These are phyloP conservation scores for Harpagifer antarcticus DNA, from an alignment of 2,797 vertebrate genomes.

Conservation along the genomic window DNA sequence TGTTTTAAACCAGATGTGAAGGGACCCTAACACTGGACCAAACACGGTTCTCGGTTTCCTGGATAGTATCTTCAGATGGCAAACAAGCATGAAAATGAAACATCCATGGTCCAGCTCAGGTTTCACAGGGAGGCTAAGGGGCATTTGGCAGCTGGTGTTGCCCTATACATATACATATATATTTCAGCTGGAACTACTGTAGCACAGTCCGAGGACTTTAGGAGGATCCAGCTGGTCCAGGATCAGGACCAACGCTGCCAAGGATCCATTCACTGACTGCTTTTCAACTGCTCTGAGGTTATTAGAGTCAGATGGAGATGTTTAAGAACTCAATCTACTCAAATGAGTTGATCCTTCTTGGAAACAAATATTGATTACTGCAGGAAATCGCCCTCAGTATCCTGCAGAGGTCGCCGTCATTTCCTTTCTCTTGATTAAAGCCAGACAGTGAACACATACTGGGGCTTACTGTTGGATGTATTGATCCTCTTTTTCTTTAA, in stretches of 20 bases:
- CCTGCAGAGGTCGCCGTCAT: conserved; percentile 1
- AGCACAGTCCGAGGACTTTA: too few species aligned
- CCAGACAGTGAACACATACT: conserved; percentile 14
- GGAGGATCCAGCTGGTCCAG: too few species aligned
- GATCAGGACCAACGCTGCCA: not conserved
- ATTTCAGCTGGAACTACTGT: too few species aligned
- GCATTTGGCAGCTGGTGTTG: too few species aligned
- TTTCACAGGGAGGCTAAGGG: too few species aligned
- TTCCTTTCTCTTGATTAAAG: conserved; percentile 22
- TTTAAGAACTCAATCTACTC: not conserved
- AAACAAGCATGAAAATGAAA: too few species aligned
- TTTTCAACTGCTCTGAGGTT: not conserved
- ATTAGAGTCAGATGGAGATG: conserved; percentile 3
- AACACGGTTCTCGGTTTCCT: too few species aligned
- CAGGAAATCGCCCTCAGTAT: conserved; percentile 23
- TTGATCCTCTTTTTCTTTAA: not conserved
- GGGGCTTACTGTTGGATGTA: conserved; percentile 1
- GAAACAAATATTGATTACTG: conserved; percentile 31
- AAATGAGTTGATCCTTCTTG: conserved; percentile 22
- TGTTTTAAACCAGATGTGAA: too few species aligned
- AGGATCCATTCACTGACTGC: not conserved
- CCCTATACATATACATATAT: too few species aligned
- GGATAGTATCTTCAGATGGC: too few species aligned
- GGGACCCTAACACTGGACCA: too few species aligned
- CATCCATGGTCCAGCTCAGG: too few species aligned